phyloP scores from a whole-genome alignment of 1,140 invertebrate genomes.

The Venustaconcha ellipsiformis region DNA sequence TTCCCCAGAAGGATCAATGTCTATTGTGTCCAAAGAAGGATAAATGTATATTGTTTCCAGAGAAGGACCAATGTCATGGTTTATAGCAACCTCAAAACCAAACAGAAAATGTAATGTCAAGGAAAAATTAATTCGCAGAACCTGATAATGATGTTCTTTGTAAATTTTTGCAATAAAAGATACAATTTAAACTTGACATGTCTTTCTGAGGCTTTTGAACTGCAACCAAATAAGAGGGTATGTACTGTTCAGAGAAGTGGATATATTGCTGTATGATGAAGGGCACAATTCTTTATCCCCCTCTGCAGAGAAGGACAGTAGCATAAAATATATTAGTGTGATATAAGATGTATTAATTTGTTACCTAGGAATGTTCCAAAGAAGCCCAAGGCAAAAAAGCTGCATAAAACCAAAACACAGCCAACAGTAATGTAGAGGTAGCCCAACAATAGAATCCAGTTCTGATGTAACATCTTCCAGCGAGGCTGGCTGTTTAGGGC shows the following conservation, averaged over 20 bases:
- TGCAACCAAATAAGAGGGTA: background rate
- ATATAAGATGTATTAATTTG: background rate
- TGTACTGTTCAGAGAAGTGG: background rate
- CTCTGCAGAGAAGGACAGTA: background rate
- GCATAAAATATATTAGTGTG: background rate
- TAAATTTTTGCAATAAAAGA: background rate
- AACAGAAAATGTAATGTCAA: too few relatives aligned
- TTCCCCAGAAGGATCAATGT: too few relatives aligned
- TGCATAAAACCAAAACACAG: slow-evolving; percentile 42
- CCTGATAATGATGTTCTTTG: background rate
- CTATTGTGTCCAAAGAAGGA: too few relatives aligned
- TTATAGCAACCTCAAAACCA: too few relatives aligned
- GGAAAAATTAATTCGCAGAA: too few relatives aligned
- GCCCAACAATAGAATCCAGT: slow-evolving; percentile 41
- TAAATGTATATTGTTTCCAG: too few relatives aligned
- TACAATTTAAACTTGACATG: background rate
- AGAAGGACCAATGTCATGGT: too few relatives aligned
- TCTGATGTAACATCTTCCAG: slow-evolving; percentile 40
- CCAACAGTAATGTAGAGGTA: slow-evolving; percentile 42
- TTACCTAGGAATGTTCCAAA: slow-evolving; percentile 55
- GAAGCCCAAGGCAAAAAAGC: slow-evolving; percentile 46
- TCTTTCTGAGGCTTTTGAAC: background rate
- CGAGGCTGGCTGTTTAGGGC: slow-evolving; percentile 44
- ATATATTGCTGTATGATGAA: background rate
- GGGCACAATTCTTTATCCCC: background rate